Conservation (phyloP, 2,888 invertebrate species). For the Troilus luridus region DNA sequence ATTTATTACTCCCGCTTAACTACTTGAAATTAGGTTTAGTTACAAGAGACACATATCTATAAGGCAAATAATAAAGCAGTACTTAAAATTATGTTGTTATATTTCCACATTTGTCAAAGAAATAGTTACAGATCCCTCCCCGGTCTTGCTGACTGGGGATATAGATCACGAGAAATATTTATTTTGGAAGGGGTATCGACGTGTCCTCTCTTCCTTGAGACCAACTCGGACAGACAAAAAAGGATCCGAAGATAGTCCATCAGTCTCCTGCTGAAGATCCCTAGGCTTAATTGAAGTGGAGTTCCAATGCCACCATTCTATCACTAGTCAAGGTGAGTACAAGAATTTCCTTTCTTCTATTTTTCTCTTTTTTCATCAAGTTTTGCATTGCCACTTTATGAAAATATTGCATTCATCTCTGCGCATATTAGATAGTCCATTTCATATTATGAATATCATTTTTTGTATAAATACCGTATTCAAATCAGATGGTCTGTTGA, state of each 20-base stretch:
- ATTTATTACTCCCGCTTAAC: too few species aligned
- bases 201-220: neutral
- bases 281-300: neutral
- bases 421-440: too few species aligned
- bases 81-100: neutral
- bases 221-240: neutral
- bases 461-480: too few species aligned
- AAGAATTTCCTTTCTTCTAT: neutral
- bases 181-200: neutral
- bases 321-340: neutral
- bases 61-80: neutral
- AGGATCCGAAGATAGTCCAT: neutral
- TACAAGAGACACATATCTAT: too few species aligned
- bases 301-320: neutral
- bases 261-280: neutral
- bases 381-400: too few species aligned
- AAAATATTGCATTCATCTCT: too few species aligned
- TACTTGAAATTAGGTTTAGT: too few species aligned
- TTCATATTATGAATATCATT: too few species aligned
- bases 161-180: neutral
- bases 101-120: neutral
- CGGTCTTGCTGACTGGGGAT: neutral
- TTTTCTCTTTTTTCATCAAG: neutral
- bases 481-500: too few species aligned
- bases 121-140: neutral